These are phyloP conservation scores for Erebia aethiops DNA, from an alignment of 2,888 invertebrate species.

Conservation along the genomic window DNA sequence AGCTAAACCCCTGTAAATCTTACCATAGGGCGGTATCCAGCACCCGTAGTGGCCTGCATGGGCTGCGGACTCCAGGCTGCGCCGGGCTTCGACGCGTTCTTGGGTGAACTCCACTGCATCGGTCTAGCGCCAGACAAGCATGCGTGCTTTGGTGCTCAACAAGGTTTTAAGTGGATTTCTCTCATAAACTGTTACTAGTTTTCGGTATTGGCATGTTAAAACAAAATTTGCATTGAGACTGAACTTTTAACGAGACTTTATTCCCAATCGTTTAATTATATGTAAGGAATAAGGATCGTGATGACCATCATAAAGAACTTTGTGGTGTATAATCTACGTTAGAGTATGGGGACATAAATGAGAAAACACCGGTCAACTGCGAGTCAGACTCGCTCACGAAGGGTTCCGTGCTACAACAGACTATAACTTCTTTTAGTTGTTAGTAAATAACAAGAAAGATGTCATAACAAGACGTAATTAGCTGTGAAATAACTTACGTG, in stretches of 20 bases:
- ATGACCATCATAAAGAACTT: no score
- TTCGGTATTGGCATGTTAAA: not conserved
- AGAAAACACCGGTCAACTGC: no score
- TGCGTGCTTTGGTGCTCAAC: constrained; percentile 38
- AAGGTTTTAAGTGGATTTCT: constrained; percentile 31
- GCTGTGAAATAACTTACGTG: no score
- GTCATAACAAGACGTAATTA: no score
- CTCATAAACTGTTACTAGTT: not conserved
- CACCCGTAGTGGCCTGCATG: constrained; percentile 94
- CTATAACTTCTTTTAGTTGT: no score
- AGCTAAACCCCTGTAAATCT: constrained; percentile 51
- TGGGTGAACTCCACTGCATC: constrained; percentile 95
- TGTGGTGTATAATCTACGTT: no score
- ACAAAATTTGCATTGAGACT: not conserved
- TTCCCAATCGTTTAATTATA: no score
- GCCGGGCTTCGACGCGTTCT: constrained; percentile 91
- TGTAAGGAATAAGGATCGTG: no score
- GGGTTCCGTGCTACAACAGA: no score
- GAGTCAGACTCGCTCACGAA: no score
- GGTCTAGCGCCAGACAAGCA: constrained; percentile 82
- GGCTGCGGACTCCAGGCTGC: constrained; percentile 93
- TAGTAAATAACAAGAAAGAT: no score
- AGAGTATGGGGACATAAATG: no score
- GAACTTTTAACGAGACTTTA: not conserved
- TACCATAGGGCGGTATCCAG: constrained; percentile 94